Evolutionary conservation across 2,797 vertebrate species (phyloP).

Genomic region (Neosalanx taihuensis): DNA sequence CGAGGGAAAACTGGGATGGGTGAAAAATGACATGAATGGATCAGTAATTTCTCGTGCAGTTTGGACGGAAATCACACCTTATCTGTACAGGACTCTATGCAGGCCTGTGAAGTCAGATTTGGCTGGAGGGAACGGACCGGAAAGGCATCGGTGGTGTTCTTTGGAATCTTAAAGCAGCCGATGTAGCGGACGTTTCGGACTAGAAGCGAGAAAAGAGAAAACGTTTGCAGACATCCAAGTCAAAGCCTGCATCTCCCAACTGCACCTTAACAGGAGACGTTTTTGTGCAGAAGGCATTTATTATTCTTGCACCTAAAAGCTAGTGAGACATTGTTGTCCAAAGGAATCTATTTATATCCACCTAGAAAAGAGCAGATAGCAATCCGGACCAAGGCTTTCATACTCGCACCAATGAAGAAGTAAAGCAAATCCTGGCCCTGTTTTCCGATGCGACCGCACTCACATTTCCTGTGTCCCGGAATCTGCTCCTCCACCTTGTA

Average conservation of each 20-base stretch:
- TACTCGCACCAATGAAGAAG: neutral
- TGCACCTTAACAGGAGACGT: neutral
- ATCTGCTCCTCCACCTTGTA: slow-evolving; percentile 84
- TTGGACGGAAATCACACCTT: slow-evolving; percentile 75
- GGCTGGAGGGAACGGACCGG: slow-evolving; percentile 75
- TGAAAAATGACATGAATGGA: slow-evolving; percentile 21
- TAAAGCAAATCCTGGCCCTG: neutral
- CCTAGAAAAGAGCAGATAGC: neutral
- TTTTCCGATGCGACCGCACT: slow-evolving; percentile 75
- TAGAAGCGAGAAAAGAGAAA: slow-evolving; percentile 39
- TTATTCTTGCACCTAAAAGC: neutral
- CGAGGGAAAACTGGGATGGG: slow-evolving; percentile 7
- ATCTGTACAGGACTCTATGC: slow-evolving; percentile 90
- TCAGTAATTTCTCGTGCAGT: slow-evolving; percentile 19
- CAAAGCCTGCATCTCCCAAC: neutral
- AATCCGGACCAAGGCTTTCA: neutral
- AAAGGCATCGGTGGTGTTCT: slow-evolving; percentile 77
- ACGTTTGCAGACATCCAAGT: neutral
- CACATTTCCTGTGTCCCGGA: slow-evolving; percentile 76
- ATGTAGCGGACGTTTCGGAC: slow-evolving; percentile 84
- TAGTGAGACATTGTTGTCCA: slow-evolving; percentile 16
- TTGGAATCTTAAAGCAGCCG: slow-evolving; percentile 86
- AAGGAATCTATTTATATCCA: slow-evolving; percentile 1
- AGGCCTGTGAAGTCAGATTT: slow-evolving; percentile 84
- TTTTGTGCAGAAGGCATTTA: neutral